Conservation (phyloP, 2,888 invertebrate genomes). For the Cheilosia vernalis region DNA sequence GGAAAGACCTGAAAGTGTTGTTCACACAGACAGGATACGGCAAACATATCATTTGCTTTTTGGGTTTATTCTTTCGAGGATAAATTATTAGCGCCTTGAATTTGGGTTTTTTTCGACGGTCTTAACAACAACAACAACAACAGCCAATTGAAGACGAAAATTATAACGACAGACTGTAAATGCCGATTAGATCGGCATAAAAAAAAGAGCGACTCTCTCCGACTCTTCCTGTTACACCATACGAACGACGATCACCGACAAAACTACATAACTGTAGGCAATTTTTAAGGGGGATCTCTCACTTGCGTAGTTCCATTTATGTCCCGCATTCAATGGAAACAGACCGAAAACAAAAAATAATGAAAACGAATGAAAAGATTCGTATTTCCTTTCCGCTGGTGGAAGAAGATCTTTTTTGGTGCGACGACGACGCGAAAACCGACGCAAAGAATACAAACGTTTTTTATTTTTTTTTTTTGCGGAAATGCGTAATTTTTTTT, state of each 20-base stretch:
- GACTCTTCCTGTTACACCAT: slow-evolving; percentile 67
- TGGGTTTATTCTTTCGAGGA: slow-evolving; percentile 26
- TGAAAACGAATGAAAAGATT: slow-evolving; percentile 54
- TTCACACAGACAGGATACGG: slow-evolving; percentile 65
- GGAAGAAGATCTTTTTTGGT: slow-evolving; percentile 62
- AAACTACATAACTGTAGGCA: slow-evolving; percentile 36
- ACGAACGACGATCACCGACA: slow-evolving; percentile 37
- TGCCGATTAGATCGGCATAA: slow-evolving; percentile 61
- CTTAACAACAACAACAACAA: slow-evolving; percentile 26
- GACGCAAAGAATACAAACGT: slow-evolving; percentile 48
- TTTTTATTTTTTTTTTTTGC: slow-evolving; percentile 38
- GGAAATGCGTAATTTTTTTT: slow-evolving; percentile 71
- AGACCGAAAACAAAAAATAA: slow-evolving; percentile 20
- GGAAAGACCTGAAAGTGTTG: slow-evolving; percentile 25
- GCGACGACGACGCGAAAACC: slow-evolving; percentile 55
- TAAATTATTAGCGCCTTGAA: slow-evolving; percentile 68
- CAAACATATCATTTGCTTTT: slow-evolving; percentile 65
- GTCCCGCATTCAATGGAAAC: slow-evolving; percentile 69
- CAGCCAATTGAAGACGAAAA: slow-evolving; percentile 27
- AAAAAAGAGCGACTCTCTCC: slow-evolving; percentile 32
- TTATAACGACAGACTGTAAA: slow-evolving; percentile 55
- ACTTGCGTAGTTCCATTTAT: slow-evolving; percentile 61
- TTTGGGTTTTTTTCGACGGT: slow-evolving; percentile 23
- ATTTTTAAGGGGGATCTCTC: slow-evolving; percentile 58
- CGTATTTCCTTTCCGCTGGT: slow-evolving; percentile 68